Conservation (phyloP, 2,113 vertebrate species). For the Syrrhaptes paradoxus region DNA sequence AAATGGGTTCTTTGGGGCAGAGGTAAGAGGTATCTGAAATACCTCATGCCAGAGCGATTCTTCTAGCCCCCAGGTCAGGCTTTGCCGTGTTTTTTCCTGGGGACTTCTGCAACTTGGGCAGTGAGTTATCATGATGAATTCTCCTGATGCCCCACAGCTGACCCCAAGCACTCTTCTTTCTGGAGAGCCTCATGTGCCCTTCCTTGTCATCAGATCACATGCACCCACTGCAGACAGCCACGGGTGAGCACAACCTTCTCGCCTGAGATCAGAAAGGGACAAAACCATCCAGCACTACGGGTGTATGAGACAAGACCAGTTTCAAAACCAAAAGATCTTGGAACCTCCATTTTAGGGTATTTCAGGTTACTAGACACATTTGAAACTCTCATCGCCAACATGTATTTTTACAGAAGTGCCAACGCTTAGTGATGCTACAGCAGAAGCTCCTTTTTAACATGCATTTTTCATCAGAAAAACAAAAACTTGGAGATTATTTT, state of each 20-base stretch:
- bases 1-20: background rate
- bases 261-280: background rate
- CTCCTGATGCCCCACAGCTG: background rate
- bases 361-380: background rate
- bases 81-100: background rate
- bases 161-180: background rate
- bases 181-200: background rate
- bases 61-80: background rate
- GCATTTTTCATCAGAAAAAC: background rate
- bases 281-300: background rate
- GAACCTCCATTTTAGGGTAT: background rate
- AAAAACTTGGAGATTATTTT: background rate
- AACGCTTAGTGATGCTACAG: background rate
- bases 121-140: background rate
- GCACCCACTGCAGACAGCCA: fast-evolving
- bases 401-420: background rate
- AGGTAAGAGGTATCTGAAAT: background rate
- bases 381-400: background rate
- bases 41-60: fast-evolving
- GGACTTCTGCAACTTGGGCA: background rate
- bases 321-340: background rate
- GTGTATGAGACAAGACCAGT: background rate
- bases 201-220: background rate
- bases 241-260: background rate
- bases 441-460: background rate